Evolutionary conservation across 2,888 invertebrate species (phyloP), one percentile per base, ranked within the genome.

Genomic region (Pecten maximus): DNA sequence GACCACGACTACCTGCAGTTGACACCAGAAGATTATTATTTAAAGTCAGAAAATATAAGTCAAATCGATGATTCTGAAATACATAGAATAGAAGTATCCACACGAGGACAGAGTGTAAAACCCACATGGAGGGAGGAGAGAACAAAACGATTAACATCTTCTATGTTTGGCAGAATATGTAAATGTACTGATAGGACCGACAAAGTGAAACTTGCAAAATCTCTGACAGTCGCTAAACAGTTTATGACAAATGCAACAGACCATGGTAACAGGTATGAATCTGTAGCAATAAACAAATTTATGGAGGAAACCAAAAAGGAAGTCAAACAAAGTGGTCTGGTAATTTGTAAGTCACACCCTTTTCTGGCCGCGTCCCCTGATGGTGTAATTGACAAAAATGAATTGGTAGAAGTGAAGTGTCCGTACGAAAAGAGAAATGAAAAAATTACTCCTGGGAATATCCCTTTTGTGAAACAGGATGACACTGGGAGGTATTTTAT

Each of bases 1-100:
- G 93, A 93, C 35, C 92, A 93, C 91, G 91, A 93, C 87, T 94
- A 93, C 87, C 60, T 91, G 15, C 12, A 90, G 50, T 35, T 88
- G 16, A 54, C 91, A 19, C 90, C 19, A 35, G 91, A 88, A 88
- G 92, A 93, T 3, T 44, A n/a, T 44, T 44, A 44, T 44, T 12
- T 44, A 44, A 44, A 44, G 12, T 44, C 44, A 10, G 44, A 6
- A 44, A 44, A 44, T 44, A 44, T 44, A 6, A 44, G 44, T 12
- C 44, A 44, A 10, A 44, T 44, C 12, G 44, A 44, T 44, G 12
- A 44, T 44, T 44, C 8, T 44, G 44, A 44, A 44, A 44, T 44
- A 44, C 6, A 44, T 10, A 44, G 12, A 44, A 87, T 89, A 44
- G 88, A 89, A 88, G 40, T 88, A 40, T 8, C n/a, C 35, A 91